These are phyloP conservation scores for Prionace glauca DNA, from an alignment of 2,797 vertebrate species.

Conservation along the genomic window DNA sequence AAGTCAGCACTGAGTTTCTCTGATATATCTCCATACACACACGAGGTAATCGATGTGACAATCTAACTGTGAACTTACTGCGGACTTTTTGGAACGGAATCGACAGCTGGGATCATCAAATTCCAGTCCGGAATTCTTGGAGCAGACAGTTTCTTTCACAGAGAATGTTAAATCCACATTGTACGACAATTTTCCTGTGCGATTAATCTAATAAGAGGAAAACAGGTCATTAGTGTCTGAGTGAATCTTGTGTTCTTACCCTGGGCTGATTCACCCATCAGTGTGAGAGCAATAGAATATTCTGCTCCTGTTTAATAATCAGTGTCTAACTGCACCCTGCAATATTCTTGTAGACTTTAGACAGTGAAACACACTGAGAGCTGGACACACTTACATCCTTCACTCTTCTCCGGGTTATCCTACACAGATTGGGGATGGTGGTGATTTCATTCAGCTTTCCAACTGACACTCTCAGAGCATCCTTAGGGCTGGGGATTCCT, in stretches of 20 bases:
- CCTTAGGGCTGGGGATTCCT: slow-evolving; percentile 5
- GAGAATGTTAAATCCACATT: slow-evolving; percentile 21
- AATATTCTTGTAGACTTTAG: background rate
- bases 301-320: background rate
- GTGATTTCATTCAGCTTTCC: slow-evolving; percentile 1
- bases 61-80: background rate
- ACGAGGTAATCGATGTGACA: too few species aligned
- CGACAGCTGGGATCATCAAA: slow-evolving; percentile 9
- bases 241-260: background rate
- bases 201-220: background rate
- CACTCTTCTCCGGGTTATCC: slow-evolving; percentile 6
- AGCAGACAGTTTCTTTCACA: slow-evolving; percentile 10
- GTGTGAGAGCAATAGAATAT: too few species aligned
- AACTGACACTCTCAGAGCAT: slow-evolving; percentile 24
- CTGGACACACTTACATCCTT: slow-evolving; percentile 18
- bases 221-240: background rate
- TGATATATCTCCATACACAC: background rate
- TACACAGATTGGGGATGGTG: slow-evolving; percentile 1
- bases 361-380: background rate
- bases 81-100: background rate
- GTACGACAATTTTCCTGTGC: slow-evolving; percentile 15
- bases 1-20: background rate
- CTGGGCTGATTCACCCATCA: background rate
- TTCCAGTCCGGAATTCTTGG: slow-evolving; percentile 25
- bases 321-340: background rate